Evolutionary conservation across 2,888 invertebrate genomes (phyloP).

Genomic region (Sphinx pinastri): DNA sequence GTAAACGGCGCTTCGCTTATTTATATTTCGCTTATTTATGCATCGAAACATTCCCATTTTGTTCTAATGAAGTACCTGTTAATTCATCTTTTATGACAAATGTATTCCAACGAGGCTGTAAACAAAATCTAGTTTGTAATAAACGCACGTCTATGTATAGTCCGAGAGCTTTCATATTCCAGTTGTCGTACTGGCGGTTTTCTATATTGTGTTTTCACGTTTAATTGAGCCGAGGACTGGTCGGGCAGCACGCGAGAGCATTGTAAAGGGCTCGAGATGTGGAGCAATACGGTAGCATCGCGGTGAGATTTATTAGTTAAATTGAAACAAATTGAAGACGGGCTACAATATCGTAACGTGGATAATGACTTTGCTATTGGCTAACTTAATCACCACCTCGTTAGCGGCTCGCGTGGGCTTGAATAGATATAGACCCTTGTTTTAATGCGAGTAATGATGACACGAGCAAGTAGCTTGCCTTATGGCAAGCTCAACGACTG

Average conservation of each 20-base stretch:
- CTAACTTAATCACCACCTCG: too few species aligned
- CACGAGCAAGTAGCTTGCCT: too few species aligned
- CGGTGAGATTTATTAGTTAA: slow-evolving; percentile 5
- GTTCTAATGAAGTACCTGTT: slow-evolving; percentile 22
- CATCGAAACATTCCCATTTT: slow-evolving; percentile 21
- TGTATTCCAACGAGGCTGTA: slow-evolving; percentile 20
- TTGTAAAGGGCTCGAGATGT: slow-evolving; percentile 7
- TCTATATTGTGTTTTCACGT: slow-evolving; percentile 18
- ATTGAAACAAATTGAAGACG: slow-evolving; percentile 2
- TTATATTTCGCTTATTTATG: slow-evolving; percentile 20
- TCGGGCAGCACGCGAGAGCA: slow-evolving; percentile 5
- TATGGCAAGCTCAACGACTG: too few species aligned
- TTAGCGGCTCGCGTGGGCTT: too few species aligned
- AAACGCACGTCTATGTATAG: slow-evolving; percentile 9
- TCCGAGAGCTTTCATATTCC: slow-evolving; percentile 9
- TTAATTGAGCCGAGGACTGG: slow-evolving; percentile 16
- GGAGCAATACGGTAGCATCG: slow-evolving; percentile 17
- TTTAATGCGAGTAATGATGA: too few species aligned
- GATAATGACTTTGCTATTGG: too few species aligned
- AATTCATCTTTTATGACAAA: slow-evolving; percentile 22
- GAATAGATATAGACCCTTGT: too few species aligned
- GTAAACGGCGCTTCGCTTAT: slow-evolving; percentile 2
- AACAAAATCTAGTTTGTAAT: slow-evolving; percentile 23
- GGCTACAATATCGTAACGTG: too few species aligned
- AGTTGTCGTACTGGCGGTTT: slow-evolving; percentile 16